phyloP scores from a whole-genome alignment of 1,140 invertebrate genomes.

The Zeugodacus cucurbitae region DNA sequence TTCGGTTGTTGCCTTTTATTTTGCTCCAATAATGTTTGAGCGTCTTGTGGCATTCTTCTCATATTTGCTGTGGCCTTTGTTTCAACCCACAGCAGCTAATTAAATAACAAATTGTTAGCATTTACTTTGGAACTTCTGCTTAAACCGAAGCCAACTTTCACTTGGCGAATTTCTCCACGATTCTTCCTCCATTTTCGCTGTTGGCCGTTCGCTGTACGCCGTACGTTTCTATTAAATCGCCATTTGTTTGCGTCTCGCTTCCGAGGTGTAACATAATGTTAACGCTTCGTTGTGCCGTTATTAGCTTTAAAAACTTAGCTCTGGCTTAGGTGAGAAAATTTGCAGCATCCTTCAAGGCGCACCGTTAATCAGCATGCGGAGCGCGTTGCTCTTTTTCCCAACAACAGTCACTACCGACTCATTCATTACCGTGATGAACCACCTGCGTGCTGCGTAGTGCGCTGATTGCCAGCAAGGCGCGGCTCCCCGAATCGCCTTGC shows the following conservation, averaged over 20 bases:
- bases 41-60: neutral
- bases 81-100: constrained; percentile 13
- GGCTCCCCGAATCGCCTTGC: neutral
- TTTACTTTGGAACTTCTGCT: neutral
- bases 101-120: constrained; percentile 22
- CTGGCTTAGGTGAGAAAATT: neutral
- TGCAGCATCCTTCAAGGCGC: neutral
- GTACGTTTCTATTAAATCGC: neutral
- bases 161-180: neutral
- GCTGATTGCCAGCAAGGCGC: neutral
- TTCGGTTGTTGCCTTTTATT: neutral
- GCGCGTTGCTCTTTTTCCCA: neutral
- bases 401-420: neutral
- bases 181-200: too few relatives aligned
- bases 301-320: neutral
- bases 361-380: neutral
- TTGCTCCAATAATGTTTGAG: neutral
- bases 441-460: neutral
- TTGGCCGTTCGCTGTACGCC: too few relatives aligned
- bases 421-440: constrained; percentile 7
- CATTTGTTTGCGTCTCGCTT: too few relatives aligned
- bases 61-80: constrained; percentile 7
- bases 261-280: too few relatives aligned
- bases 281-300: neutral
- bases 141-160: neutral